Evolutionary conservation across 2,797 vertebrate species (phyloP).

Genomic region (Rhyacichthys aspro): DNA sequence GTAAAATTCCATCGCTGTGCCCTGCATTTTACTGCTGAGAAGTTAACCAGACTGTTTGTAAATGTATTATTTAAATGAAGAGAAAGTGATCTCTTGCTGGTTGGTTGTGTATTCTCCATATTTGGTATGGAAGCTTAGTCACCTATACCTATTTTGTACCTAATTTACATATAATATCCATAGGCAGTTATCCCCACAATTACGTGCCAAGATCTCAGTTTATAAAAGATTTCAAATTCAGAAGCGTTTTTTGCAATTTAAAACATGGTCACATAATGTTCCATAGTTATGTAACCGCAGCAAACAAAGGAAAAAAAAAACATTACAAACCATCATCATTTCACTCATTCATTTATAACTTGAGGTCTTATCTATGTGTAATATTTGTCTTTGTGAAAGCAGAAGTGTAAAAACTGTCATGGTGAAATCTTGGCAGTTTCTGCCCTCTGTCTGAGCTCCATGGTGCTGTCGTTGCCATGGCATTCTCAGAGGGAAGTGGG

Average conservation of each 20-base stretch:
- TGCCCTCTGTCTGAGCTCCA: not conserved
- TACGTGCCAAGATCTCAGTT: too few relatives aligned
- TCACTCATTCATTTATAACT: not conserved
- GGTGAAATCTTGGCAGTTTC: conserved; percentile 28
- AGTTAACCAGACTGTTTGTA: conserved; percentile 13
- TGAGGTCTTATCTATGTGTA: not conserved
- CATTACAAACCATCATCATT: too few relatives aligned
- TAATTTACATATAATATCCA: too few relatives aligned
- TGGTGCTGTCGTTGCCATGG: conserved; percentile 35
- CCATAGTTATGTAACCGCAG: conserved; percentile 39
- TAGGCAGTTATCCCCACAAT: too few relatives aligned
- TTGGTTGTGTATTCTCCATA: not conserved
- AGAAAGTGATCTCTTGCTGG: conserved; percentile 17
- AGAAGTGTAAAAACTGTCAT: conserved; percentile 3
- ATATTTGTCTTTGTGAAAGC: not conserved
- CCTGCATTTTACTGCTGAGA: not conserved
- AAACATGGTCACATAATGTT: too few relatives aligned
- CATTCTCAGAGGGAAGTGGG: conserved; percentile 35
- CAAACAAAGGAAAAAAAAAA: not conserved
- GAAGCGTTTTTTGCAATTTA: too few relatives aligned
- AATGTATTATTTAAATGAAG: conserved; percentile 34
- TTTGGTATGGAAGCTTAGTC: not conserved
- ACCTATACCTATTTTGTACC: too few relatives aligned
- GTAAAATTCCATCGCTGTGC: too few relatives aligned
- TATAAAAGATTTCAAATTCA: too few relatives aligned